Base-by-base conservation (phyloP, 2,113 vertebrate genomes). In the Euleptes europaea region DNA sequence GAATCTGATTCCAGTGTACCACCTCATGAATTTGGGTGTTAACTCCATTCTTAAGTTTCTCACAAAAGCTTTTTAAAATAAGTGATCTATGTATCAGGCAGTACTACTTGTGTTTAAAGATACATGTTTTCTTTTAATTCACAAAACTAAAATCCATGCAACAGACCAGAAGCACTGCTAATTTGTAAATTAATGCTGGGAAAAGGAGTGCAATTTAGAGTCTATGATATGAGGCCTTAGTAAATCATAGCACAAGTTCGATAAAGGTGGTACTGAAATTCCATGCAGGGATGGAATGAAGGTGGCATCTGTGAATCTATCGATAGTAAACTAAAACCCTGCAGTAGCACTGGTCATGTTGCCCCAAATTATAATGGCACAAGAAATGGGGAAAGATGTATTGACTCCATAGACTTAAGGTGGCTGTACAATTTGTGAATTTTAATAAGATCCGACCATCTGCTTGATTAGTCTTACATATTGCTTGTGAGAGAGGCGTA, bases 381-480 rank as follows among this genome's bases (percentile, higher is more conserved):
- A 84, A 69, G 23, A 83, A 84, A 60, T 67, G 83, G 81, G 78
- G 78, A 88, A 88, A 80, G 86, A 86, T 89, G 44, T 86, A 49
- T 82, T 75, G 84, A 44, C 71, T 88, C 81, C 40, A 57, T 42
- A 67, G 77, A 63, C 23, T 10, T 26, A 63, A 84, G n/a, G 83
- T 0, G 13, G 51, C 57, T 75, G 71, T 86, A 78, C 72, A 87
- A 74, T 72, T 84, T 54, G 82, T 88, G 76, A 0, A 1, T 80
- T 2, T 0, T 65, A 83, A 28, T 33, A 73, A 83, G 33, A 54
- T 78, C 69, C 1, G 1, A 86, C 19, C 65, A 47, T 76, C 44
- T 77, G 47, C 82, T 82, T 23, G 78, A 71, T 49, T 84, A 75
- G 40, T n/a, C 88, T 92, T 88, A 72, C 81, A 73, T 88, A 69